Conservation (phyloP, 2,888 invertebrate genomes). For the Unio delphinus region DNA sequence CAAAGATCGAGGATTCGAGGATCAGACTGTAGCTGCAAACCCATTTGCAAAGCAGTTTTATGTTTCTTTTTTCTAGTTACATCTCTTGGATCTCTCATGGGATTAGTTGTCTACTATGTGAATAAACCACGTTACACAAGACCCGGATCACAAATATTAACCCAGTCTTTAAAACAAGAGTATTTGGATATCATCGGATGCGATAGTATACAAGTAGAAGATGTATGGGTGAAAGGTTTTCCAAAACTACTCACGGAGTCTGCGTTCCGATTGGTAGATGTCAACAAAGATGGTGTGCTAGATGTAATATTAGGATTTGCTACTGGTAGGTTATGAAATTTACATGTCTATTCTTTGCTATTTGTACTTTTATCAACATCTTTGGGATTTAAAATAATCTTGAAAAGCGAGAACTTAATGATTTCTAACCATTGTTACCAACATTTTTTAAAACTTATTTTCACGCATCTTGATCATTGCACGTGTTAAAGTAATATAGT, state of each 20-base stretch:
- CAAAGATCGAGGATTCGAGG: constrained; percentile 50
- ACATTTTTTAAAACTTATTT: no score
- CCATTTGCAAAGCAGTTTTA: constrained; percentile 51
- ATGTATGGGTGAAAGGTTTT: constrained; percentile 80
- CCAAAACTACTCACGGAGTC: constrained; percentile 83
- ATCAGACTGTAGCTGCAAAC: constrained; percentile 46
- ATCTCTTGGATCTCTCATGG: constrained; percentile 51
- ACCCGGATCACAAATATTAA: constrained; percentile 6
- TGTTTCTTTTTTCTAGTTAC: constrained; percentile 53
- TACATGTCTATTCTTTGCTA: no score
- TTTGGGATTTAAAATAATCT: no score
- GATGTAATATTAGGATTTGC: constrained; percentile 86
- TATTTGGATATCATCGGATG: constrained; percentile 75
- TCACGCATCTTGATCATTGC: no score
- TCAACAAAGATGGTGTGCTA: constrained; percentile 80
- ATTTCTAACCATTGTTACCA: no score
- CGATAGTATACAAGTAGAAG: constrained; percentile 76
- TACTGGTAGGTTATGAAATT: constrained; percentile 75
- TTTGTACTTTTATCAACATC: no score
- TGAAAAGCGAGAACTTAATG: no score
- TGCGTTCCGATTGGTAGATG: constrained; percentile 80
- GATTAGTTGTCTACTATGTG: constrained; percentile 55
- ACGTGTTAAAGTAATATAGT: no score
- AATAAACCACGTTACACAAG: constrained; percentile 34
- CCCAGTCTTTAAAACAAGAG: constrained; percentile 7